Conservation (phyloP, 2,888 invertebrate genomes). For the Agrochola litura region DNA sequence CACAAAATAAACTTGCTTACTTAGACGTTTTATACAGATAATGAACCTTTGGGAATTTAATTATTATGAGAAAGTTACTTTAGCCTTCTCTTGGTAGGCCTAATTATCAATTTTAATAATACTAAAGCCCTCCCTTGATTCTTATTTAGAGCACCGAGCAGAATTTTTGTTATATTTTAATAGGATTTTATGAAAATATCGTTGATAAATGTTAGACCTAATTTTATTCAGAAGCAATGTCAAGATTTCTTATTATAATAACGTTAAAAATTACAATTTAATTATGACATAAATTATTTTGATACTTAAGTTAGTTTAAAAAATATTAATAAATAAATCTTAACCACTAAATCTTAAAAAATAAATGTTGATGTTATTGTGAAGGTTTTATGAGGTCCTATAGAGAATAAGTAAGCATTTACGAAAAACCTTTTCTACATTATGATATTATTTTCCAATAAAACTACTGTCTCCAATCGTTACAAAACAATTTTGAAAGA, state of each 20-base stretch:
- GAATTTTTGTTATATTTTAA: constrained; percentile 17
- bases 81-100: constrained; percentile 22
- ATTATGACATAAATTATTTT: constrained; percentile 9
- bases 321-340: neutral
- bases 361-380: neutral
- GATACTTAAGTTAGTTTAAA: neutral
- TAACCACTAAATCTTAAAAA: neutral
- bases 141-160: constrained; percentile 7
- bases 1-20: constrained; percentile 43
- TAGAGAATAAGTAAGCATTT: neutral
- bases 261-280: neutral
- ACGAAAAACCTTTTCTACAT: neutral
- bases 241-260: neutral
- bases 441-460: neutral
- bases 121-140: constrained; percentile 24
- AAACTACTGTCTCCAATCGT: neutral
- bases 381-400: too few relatives aligned
- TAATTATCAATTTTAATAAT: constrained; percentile 55
- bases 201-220: constrained; percentile 5
- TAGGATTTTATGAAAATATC: constrained; percentile 19
- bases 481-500: neutral
- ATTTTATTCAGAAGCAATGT: constrained; percentile 19
- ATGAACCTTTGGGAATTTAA: constrained; percentile 48
- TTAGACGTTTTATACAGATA: constrained; percentile 36
- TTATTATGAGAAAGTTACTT: constrained; percentile 52